A percentile compares a stretch with the other conserved stretches of the same genome.
phyloP scores from a whole-genome alignment of 2,797 vertebrate genomes.

The Smutsia temminckii region DNA sequence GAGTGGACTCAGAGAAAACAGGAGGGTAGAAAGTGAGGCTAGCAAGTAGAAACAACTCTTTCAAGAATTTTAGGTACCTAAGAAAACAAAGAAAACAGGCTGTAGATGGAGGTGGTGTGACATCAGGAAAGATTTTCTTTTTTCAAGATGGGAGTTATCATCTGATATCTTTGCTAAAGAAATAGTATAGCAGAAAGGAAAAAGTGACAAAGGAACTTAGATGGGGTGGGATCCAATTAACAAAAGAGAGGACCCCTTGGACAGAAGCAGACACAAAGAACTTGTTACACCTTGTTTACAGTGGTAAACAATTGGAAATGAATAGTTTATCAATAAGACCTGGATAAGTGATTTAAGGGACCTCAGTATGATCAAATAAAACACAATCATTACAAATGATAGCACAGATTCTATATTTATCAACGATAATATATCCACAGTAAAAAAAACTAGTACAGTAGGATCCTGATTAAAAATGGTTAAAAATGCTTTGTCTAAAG shows the following conservation, averaged over 20 bases:
- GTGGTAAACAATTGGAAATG: neutral
- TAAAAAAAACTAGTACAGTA: neutral
- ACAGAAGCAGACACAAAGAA: neutral
- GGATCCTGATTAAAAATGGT: neutral
- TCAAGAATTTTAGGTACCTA: neutral
- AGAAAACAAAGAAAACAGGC: neutral
- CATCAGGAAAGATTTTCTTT: neutral
- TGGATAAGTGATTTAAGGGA: neutral
- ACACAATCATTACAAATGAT: neutral
- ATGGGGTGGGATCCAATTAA: neutral
- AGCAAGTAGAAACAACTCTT: neutral
- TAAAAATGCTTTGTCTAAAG: neutral
- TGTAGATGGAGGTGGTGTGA: neutral
- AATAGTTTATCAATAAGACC: neutral
- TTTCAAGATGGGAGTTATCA: neutral
- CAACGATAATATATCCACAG: neutral
- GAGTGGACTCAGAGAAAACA: neutral
- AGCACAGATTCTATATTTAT: neutral
- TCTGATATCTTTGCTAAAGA: neutral
- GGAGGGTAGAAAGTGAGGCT: neutral
- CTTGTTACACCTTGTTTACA: neutral
- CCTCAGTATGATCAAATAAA: neutral
- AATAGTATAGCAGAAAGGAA: neutral
- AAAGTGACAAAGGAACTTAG: neutral
- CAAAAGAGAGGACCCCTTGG: neutral